These are phyloP conservation scores for Delphinus delphis DNA, from an alignment of 2,113 vertebrate species.

Conservation along the genomic window DNA sequence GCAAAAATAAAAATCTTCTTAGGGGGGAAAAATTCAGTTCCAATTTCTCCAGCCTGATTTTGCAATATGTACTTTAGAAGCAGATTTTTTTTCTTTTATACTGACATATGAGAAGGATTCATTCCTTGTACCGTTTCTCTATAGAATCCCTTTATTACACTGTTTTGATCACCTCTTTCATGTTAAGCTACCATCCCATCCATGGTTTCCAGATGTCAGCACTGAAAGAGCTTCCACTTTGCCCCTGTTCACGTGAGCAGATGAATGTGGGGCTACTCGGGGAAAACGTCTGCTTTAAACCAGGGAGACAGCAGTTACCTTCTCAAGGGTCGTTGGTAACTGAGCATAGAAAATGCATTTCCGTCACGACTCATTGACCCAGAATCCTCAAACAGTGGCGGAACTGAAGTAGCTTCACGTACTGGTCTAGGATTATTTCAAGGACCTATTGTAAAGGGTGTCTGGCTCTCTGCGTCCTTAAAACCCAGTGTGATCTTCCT, in stretches of 20 bases:
- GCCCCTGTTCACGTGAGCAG: not conserved
- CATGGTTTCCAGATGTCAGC: not conserved
- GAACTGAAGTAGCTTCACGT: not conserved
- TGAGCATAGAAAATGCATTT: not conserved
- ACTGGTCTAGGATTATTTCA: not conserved
- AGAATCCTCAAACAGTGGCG: not conserved
- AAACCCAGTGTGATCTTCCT: not conserved
- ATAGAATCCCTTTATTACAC: not conserved
- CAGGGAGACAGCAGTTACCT: not conserved
- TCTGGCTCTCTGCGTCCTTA: not conserved
- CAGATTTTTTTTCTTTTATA: not conserved
- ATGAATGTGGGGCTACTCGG: not conserved
- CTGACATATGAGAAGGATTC: not conserved
- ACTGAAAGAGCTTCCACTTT: fast-evolving
- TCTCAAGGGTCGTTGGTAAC: not conserved
- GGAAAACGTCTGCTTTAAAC: not conserved
- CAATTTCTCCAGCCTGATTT: not conserved
- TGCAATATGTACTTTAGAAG: not conserved
- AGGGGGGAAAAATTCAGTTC: not conserved
- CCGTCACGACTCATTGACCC: not conserved
- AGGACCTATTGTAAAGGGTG: not conserved
- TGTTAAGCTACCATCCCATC: not conserved
- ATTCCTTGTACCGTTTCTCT: not conserved
- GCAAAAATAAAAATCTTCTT: not conserved
- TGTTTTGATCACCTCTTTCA: not conserved